These are phyloP conservation scores for Pseudorectes ferrugineus DNA, from an alignment of 2,113 vertebrate species.

Conservation along the genomic window DNA sequence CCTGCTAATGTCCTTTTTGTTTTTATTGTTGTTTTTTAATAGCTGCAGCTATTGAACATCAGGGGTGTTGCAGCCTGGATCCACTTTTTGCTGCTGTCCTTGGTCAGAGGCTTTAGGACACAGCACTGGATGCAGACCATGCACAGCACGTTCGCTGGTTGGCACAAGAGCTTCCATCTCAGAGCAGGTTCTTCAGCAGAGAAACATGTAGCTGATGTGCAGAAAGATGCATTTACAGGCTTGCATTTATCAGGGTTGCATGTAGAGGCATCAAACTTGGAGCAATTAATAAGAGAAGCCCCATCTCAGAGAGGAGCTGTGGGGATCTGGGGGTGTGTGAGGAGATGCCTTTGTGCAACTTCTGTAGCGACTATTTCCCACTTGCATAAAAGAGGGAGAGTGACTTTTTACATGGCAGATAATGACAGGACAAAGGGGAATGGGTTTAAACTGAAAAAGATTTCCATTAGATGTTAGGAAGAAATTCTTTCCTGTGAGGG, in stretches of 20 bases:
- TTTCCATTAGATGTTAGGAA: background rate
- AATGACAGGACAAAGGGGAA: background rate
- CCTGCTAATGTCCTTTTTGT: background rate
- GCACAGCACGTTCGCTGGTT: background rate
- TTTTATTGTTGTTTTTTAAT: background rate
- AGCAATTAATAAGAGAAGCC: background rate
- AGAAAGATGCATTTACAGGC: background rate
- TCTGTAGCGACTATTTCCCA: background rate
- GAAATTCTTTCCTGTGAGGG: background rate
- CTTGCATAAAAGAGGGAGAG: background rate
- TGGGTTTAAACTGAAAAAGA: background rate
- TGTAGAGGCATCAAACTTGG: background rate
- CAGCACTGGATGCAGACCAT: background rate
- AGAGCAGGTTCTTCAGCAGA: background rate
- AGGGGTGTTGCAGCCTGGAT: background rate
- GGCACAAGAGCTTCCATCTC: background rate
- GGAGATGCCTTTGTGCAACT: background rate
- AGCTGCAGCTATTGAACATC: background rate
- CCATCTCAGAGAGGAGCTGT: background rate
- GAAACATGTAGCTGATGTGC: background rate
- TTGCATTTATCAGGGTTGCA: background rate
- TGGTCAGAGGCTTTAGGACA: background rate
- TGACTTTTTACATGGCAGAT: background rate
- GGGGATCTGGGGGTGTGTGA: background rate
- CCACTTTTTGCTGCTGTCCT: background rate